Base-by-base conservation (phyloP, 2,113 vertebrate species). In the Gobio gobio region DNA sequence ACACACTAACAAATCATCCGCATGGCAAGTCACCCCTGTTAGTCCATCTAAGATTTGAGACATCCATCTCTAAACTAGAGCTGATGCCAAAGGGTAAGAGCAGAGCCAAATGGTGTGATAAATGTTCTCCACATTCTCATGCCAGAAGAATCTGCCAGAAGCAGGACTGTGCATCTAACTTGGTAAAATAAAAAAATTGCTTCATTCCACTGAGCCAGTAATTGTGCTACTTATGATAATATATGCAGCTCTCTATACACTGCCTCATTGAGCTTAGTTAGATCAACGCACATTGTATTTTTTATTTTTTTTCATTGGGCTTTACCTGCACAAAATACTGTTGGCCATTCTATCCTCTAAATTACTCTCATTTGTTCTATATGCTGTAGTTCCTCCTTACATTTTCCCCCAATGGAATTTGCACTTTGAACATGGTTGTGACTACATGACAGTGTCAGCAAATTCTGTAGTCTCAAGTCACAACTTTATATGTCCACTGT, bases 21-120 rank as follows among this genome's bases (percentile, higher is more conserved):
- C 7, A n/a, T 72, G 64, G 66, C 66, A 73, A n/a, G 72, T 54
- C 36, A 24, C 49, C 22, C n/a, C 26, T 58, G 47, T 54, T 54
- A 83, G 29, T 70, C 81, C 81, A 54, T 33, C 64, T 68, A 70
- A 70, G 47, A 83, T 66, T 66, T 83, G 64, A 54, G 80, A 83
- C 66, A 83, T 70, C 29, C 80, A 40, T 83, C 80, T 83, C 63
- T 82, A 20, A 63, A 64, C 63, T 63, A 68, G 24, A 36, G 49
- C 12, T 82, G 45, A 73, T 72, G 64, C 26, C 64, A 70, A 70
- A 70, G 51, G 66, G 81, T 73, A 78, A 78, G 76, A 59, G 33
- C 33, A 78, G 12, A 78, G 76, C 76, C 76, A 59, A 78, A 78
- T 24, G 54, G 33, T 78, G 76, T 59, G 33, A 59, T 40, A 78